Conservation (phyloP, 2,888 invertebrate species). For the Dendrolimus houi region DNA sequence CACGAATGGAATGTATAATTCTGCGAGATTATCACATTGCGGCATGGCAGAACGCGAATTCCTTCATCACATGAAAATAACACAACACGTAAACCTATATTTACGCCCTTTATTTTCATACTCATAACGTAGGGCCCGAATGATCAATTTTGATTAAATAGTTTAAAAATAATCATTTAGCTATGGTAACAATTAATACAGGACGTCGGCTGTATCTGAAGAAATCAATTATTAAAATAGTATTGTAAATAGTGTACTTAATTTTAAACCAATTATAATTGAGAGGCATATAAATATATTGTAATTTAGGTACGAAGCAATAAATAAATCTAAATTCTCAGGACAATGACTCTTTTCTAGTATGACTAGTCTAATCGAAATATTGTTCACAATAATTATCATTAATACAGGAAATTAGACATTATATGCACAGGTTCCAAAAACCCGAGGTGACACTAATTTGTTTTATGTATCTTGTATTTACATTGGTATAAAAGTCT, state of each 20-base stretch:
- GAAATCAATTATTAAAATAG: not conserved
- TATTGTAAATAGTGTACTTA: not conserved
- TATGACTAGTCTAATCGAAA: slow-evolving; percentile 70
- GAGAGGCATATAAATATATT: slow-evolving; percentile 9
- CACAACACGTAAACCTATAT: slow-evolving; percentile 14
- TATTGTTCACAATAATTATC: slow-evolving; percentile 27
- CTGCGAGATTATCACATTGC: slow-evolving; percentile 60
- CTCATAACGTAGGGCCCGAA: slow-evolving; percentile 4
- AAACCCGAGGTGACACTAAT: slow-evolving; percentile 12
- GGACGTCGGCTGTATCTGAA: not conserved
- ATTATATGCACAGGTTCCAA: slow-evolving; percentile 7
- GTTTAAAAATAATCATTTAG: slow-evolving; percentile 48
- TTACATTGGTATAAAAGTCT: slow-evolving; percentile 29
- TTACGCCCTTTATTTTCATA: slow-evolving; percentile 4
- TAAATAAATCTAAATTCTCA: slow-evolving; percentile 62
- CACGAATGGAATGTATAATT: slow-evolving; percentile 52
- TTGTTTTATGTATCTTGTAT: slow-evolving; percentile 23
- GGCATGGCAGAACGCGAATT: slow-evolving; percentile 52
- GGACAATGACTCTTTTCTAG: slow-evolving; percentile 53
- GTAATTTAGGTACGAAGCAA: slow-evolving; percentile 34
- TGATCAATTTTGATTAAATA: slow-evolving; percentile 34
- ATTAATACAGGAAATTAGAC: slow-evolving; percentile 8
- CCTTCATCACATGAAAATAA: slow-evolving; percentile 33
- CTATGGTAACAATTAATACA: slow-evolving; percentile 60
- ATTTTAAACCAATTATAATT: not conserved